Conservation (phyloP, 2,888 invertebrate genomes). For the Pandemis heparana region DNA sequence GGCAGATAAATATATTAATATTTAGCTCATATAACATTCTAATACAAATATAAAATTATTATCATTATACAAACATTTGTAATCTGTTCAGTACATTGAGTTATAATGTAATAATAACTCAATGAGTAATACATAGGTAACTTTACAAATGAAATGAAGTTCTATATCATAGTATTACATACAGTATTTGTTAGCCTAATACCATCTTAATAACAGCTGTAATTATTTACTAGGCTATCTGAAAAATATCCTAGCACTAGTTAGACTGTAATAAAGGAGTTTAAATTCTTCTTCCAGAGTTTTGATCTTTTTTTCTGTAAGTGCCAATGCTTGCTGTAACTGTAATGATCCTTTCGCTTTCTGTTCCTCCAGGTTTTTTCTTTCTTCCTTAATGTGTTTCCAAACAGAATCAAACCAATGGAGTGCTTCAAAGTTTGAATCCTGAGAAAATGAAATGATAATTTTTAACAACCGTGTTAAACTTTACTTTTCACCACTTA, state of each 20-base stretch:
- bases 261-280: slow-evolving; percentile 95
- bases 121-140: not conserved
- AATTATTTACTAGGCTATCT: slow-evolving; percentile 72
- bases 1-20: not conserved
- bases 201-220: too few relatives aligned
- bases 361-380: slow-evolving; percentile 82
- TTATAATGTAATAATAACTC: too few relatives aligned
- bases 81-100: not conserved
- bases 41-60: not conserved
- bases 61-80: not conserved
- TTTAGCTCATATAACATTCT: not conserved
- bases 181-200: not conserved
- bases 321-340: slow-evolving; percentile 95
- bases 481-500: too few relatives aligned
- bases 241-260: slow-evolving; percentile 98
- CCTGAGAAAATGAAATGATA: slow-evolving; percentile 67
- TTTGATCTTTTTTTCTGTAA: slow-evolving; percentile 94
- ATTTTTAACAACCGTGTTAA: too few relatives aligned
- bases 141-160: not conserved
- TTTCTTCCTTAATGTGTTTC: slow-evolving; percentile 89
- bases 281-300: slow-evolving; percentile 92
- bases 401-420: slow-evolving; percentile 98
- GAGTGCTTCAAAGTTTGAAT: slow-evolving; percentile 94
- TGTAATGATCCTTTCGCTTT: slow-evolving; percentile 93
- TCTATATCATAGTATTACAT: not conserved